Conservation (phyloP, 2,888 invertebrate genomes). For the Caenorhabditis drosophilae region DNA sequence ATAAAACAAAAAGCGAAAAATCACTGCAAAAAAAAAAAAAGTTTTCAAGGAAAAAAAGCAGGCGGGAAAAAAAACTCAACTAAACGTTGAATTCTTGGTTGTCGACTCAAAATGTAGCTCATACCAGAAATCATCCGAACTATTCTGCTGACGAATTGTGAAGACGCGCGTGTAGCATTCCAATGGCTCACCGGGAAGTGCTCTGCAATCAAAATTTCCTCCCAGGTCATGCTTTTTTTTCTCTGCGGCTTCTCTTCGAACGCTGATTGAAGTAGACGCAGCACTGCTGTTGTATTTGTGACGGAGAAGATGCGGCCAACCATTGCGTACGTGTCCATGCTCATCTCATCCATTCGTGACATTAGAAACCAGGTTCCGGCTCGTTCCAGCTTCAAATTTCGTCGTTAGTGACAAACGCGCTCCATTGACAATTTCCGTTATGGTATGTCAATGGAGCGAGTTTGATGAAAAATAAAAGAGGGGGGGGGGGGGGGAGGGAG, state of each 20-base stretch:
- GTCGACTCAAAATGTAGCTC: conserved; percentile 49
- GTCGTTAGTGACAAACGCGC: neutral
- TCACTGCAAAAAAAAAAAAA: conserved; percentile 37
- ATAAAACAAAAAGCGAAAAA: conserved; percentile 58
- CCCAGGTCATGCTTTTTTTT: no score
- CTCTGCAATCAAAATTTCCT: conserved; percentile 27
- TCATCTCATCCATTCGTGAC: conserved; percentile 54
- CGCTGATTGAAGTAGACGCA: conserved; percentile 52
- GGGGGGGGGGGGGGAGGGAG: no score
- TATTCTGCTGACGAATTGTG: conserved; percentile 38
- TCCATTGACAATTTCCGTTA: neutral
- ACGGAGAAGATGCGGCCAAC: conserved; percentile 44
- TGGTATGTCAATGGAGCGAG: no score
- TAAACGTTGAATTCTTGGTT: conserved; percentile 47
- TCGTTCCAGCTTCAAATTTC: conserved; percentile 44
- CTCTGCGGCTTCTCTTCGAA: no score
- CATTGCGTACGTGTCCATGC: conserved; percentile 55
- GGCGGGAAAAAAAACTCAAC: conserved; percentile 9
- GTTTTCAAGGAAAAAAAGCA: conserved; percentile 14
- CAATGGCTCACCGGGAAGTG: conserved; percentile 44
- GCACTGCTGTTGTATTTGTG: conserved; percentile 43
- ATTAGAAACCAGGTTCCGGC: conserved; percentile 55
- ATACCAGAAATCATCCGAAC: conserved; percentile 40
- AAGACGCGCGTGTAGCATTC: conserved; percentile 52
- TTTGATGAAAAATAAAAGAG: no score